These are phyloP conservation scores for Drosophila lacertosa DNA, from an alignment of 1,140 invertebrate genomes.

Conservation along the genomic window DNA sequence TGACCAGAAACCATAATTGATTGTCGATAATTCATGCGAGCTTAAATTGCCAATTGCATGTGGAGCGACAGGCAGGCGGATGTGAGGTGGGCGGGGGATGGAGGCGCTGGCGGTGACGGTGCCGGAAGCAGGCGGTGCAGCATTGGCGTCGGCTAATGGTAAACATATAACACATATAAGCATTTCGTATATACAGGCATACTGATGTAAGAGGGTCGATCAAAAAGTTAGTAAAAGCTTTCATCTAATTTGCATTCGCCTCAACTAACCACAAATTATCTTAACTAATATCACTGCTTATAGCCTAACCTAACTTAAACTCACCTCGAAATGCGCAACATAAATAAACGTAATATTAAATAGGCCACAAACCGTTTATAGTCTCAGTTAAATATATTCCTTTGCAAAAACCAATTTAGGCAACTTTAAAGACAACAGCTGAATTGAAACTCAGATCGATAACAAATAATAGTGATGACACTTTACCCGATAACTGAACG, in stretches of 20 bases:
- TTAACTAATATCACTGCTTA: no score
- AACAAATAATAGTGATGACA: not conserved
- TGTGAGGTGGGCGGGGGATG: not conserved
- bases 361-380: no score
- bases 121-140: slow-evolving; percentile 26
- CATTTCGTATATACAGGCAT: slow-evolving; percentile 10
- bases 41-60: slow-evolving; percentile 80
- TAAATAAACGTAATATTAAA: no score
- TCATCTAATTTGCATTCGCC: no score
- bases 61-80: slow-evolving; percentile 12
- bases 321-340: no score
- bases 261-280: no score
- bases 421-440: no score
- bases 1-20: slow-evolving; percentile 80
- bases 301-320: no score
- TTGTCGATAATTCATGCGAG: slow-evolving; percentile 81
- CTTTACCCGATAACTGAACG: not conserved
- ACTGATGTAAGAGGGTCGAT: not conserved
- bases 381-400: no score
- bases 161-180: slow-evolving; percentile 42
- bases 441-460: not conserved
- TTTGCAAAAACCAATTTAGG: no score
- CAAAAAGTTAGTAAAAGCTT: not conserved
- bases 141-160: slow-evolving; percentile 43
- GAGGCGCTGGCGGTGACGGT: not conserved